phyloP scores from a whole-genome alignment of 1,140 invertebrate genomes.

The Agraylea sexmaculata region DNA sequence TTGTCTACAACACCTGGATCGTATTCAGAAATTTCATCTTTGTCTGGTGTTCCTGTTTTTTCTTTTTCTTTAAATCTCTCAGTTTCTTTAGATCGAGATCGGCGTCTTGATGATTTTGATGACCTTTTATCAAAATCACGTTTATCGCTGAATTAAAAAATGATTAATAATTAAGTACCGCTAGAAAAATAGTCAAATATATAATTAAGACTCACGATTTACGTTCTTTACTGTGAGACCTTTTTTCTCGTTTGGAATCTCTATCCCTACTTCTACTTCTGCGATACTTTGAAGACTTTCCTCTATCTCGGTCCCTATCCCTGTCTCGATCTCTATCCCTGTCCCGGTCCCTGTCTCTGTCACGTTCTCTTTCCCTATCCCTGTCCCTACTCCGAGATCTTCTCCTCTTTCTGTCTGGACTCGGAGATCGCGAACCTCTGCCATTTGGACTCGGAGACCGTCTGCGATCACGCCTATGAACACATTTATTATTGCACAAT shows the following conservation, averaged over 20 bases:
- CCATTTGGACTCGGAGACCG: slow-evolving; percentile 31
- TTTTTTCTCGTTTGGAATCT: slow-evolving; percentile 29
- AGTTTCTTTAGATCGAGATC: slow-evolving; percentile 31
- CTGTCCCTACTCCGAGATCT: slow-evolving; percentile 52
- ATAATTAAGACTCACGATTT: slow-evolving; percentile 25
- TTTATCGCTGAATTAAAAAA: slow-evolving; percentile 25
- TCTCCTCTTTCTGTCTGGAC: slow-evolving; percentile 48
- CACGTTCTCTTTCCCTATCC: no score
- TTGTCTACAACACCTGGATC: slow-evolving; percentile 64
- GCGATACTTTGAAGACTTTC: slow-evolving; percentile 34
- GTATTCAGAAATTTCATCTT: slow-evolving; percentile 51
- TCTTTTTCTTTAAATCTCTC: slow-evolving; percentile 36
- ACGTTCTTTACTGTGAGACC: slow-evolving; percentile 36
- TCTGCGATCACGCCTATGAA: slow-evolving; percentile 30
- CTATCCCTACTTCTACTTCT: slow-evolving; percentile 35
- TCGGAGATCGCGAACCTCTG: slow-evolving; percentile 36
- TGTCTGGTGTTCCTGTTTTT: slow-evolving; percentile 38
- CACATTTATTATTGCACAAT: slow-evolving; percentile 9
- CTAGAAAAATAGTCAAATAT: slow-evolving; percentile 8
- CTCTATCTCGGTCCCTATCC: no score
- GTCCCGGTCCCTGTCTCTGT: no score
- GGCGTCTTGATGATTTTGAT: slow-evolving; percentile 24
- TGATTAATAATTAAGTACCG: slow-evolving; percentile 14
- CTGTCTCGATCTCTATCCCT: no score
- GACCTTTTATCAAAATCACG: slow-evolving; percentile 30